Evolutionary conservation across 2,888 invertebrate species (phyloP).

Genomic region (Spialia ferax): DNA sequence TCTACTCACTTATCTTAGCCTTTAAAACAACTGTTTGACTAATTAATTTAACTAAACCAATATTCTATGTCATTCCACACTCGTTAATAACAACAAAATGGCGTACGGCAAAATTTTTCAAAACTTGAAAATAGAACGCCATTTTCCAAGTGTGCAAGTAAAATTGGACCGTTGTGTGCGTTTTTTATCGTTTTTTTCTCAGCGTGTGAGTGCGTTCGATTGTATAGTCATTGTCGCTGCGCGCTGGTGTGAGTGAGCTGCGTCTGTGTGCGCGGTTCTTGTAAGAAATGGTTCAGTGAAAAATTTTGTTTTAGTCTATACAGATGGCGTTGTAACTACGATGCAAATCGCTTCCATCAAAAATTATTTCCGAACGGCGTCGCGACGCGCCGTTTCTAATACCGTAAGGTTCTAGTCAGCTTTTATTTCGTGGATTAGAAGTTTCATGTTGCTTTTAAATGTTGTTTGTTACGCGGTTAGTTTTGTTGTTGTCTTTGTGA

Average conservation of each 20-base stretch:
- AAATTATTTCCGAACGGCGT: slow-evolving; percentile 61
- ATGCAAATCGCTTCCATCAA: slow-evolving; percentile 67
- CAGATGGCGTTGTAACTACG: slow-evolving; percentile 81
- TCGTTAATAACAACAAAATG: slow-evolving; percentile 31
- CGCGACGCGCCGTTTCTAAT: slow-evolving; percentile 19
- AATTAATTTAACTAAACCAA: slow-evolving; percentile 53
- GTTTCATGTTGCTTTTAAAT: slow-evolving; percentile 3
- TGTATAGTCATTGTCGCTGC: slow-evolving; percentile 60
- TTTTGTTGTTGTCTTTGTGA: no score
- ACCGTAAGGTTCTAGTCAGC: slow-evolving; percentile 18
- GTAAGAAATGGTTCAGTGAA: slow-evolving; percentile 84
- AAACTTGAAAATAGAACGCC: slow-evolving; percentile 56
- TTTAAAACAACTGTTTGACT: slow-evolving; percentile 65
- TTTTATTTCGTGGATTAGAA: slow-evolving; percentile 25
- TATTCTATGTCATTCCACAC: slow-evolving; percentile 33
- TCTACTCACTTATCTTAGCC: slow-evolving; percentile 72
- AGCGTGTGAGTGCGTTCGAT: slow-evolving; percentile 83
- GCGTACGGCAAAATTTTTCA: slow-evolving; percentile 47
- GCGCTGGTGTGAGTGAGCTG: slow-evolving; percentile 58
- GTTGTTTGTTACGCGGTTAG: no score
- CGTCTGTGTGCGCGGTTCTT: slow-evolving; percentile 74
- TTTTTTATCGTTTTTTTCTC: slow-evolving; percentile 86
- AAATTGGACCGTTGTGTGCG: slow-evolving; percentile 67
- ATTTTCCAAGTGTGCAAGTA: slow-evolving; percentile 50
- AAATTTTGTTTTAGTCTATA: slow-evolving; percentile 80